These are phyloP conservation scores for Chionomys nivalis DNA, from an alignment of 2,113 vertebrate genomes.

Conservation along the genomic window DNA sequence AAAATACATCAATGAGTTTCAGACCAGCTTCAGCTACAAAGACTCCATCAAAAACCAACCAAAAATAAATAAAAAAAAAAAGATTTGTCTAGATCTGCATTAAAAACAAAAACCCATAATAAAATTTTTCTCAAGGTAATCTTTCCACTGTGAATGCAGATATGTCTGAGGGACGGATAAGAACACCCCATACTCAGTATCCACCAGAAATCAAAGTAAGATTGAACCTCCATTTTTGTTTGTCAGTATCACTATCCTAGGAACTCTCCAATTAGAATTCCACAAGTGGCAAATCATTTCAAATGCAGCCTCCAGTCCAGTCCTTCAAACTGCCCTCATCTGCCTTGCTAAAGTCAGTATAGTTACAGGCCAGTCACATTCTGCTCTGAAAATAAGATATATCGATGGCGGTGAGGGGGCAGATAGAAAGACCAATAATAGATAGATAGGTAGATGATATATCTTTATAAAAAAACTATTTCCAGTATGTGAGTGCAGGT, in stretches of 20 bases:
- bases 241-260: neutral
- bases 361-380: neutral
- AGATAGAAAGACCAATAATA: neutral
- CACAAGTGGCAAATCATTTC: neutral
- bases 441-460: neutral
- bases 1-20: neutral
- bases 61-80: neutral
- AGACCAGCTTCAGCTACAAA: neutral
- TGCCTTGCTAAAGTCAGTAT: too few relatives aligned
- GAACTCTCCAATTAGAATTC: neutral
- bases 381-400: neutral
- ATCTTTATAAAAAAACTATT: neutral
- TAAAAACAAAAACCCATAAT: neutral
- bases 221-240: neutral
- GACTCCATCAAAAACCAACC: neutral
- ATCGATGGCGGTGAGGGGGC: neutral
- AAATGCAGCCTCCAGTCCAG: neutral
- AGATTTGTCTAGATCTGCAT: neutral
- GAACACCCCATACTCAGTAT: neutral
- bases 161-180: neutral
- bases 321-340: neutral
- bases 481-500: neutral
- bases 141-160: neutral
- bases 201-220: neutral
- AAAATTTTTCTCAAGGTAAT: neutral